Conservation (phyloP, 1,140 invertebrate genomes). For the Cecropterus lyciades region DNA sequence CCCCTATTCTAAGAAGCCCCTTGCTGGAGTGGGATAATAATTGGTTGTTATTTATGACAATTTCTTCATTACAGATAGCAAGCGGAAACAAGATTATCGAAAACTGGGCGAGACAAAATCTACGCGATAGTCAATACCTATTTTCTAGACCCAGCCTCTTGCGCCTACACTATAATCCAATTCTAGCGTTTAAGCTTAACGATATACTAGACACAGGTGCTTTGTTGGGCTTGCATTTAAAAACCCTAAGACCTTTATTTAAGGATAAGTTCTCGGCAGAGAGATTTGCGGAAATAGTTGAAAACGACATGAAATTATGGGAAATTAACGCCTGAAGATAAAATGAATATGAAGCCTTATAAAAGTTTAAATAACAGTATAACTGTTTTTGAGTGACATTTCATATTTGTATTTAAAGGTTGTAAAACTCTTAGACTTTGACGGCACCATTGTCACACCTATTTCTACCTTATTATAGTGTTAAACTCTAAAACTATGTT, state of each 20-base stretch:
- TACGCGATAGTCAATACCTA: constrained; percentile 91
- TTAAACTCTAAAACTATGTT: too few relatives aligned
- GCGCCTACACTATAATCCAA: constrained; percentile 90
- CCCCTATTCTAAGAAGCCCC: too few relatives aligned
- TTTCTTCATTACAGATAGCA: constrained; percentile 82
- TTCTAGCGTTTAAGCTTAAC: constrained; percentile 88
- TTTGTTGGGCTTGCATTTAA: constrained; percentile 89
- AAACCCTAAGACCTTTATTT: constrained; percentile 89
- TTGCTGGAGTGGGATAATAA: too few relatives aligned
- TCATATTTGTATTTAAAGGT: too few relatives aligned
- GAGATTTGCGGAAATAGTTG: constrained; percentile 93
- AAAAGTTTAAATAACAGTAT: too few relatives aligned
- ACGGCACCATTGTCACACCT: too few relatives aligned
- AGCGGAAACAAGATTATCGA: constrained; percentile 92
- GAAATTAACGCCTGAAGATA: constrained; percentile 89
- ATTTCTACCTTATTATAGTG: too few relatives aligned
- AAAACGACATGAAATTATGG: constrained; percentile 94
- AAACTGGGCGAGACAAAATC: constrained; percentile 88
- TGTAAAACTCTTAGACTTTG: too few relatives aligned
- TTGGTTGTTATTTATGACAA: background rate
- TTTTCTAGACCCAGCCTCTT: constrained; percentile 91
- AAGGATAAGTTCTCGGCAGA: constrained; percentile 87
- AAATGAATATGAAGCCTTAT: background rate
- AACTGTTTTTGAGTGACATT: too few relatives aligned
- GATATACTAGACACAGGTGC: constrained; percentile 90